These are phyloP conservation scores for Callopanchax toddi DNA, from an alignment of 2,113 vertebrate species.

Conservation along the genomic window DNA sequence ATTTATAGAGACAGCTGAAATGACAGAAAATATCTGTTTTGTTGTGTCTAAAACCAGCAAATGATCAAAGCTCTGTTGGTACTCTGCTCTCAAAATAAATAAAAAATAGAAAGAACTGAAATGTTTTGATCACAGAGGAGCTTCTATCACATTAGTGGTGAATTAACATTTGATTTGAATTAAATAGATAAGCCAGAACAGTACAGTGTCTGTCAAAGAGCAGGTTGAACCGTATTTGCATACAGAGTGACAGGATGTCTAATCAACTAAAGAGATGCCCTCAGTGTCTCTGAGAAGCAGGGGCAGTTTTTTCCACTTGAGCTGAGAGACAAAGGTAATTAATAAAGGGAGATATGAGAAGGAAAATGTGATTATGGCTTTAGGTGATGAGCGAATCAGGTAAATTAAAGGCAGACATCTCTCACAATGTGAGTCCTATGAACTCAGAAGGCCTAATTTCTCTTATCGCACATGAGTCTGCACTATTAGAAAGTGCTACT, in stretches of 20 bases:
- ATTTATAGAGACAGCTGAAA: background rate
- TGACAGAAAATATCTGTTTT: background rate
- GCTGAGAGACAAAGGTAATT: slow-evolving; percentile 32
- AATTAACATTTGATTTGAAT: background rate
- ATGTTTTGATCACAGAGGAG: background rate
- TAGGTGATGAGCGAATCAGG: slow-evolving; percentile 30
- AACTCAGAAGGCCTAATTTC: background rate
- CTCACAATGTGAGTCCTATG: slow-evolving; percentile 24
- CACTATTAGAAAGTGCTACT: background rate
- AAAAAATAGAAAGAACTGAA: slow-evolving; percentile 2
- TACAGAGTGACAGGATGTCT: slow-evolving; percentile 30
- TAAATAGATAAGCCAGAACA: background rate
- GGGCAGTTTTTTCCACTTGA: slow-evolving; percentile 46
- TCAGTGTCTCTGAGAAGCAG: slow-evolving; percentile 16
- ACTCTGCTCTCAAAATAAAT: background rate
- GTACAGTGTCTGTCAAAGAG: background rate
- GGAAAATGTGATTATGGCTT: slow-evolving; percentile 47
- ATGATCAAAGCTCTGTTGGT: background rate
- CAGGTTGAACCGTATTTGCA: slow-evolving; percentile 32
- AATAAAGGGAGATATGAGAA: slow-evolving; percentile 30
- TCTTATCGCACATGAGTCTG: background rate
- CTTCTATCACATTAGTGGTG: background rate
- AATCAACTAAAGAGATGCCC: slow-evolving; percentile 36
- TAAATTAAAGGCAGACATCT: slow-evolving; percentile 23
- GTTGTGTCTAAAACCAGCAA: background rate